phyloP scores from a whole-genome alignment of 2,888 invertebrate genomes.

The Epirrhoe alternata region DNA sequence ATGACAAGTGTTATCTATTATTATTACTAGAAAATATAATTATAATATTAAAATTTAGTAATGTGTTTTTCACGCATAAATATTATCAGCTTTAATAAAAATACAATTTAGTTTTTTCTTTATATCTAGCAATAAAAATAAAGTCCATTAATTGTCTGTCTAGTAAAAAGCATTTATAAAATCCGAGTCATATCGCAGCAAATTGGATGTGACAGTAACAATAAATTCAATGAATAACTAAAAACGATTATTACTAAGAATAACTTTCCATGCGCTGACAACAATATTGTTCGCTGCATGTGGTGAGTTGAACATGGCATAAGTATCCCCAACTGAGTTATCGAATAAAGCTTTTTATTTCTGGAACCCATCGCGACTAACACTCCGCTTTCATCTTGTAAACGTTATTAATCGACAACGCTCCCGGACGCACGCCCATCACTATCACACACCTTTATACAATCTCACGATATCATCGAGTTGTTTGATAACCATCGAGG shows the following conservation, averaged over 20 bases:
- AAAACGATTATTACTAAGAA: slow-evolving; percentile 24
- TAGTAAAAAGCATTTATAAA: not conserved
- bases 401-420: slow-evolving; percentile 82
- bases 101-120: not conserved
- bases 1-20: slow-evolving; percentile 29
- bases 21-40: slow-evolving; percentile 4
- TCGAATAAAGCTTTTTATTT: slow-evolving; percentile 79
- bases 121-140: not conserved
- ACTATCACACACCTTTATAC: slow-evolving; percentile 44
- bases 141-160: not conserved
- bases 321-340: slow-evolving; percentile 79
- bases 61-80: not conserved
- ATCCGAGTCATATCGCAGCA: not conserved
- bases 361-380: slow-evolving; percentile 77
- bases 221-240: not conserved
- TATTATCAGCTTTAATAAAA: not conserved
- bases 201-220: slow-evolving; percentile 10
- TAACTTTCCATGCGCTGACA: slow-evolving; percentile 31
- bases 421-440: slow-evolving; percentile 71
- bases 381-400: slow-evolving; percentile 81
- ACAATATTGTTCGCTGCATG: slow-evolving; percentile 38
- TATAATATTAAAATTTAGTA: not conserved
- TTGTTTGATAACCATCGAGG: slow-evolving; percentile 48
- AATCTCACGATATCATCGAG: slow-evolving; percentile 31
- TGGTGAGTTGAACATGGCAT: slow-evolving; percentile 57